Evolutionary conservation across 2,888 invertebrate genomes (phyloP), one percentile per base, ranked within the genome.

Genomic region (Acleris cristana): DNA sequence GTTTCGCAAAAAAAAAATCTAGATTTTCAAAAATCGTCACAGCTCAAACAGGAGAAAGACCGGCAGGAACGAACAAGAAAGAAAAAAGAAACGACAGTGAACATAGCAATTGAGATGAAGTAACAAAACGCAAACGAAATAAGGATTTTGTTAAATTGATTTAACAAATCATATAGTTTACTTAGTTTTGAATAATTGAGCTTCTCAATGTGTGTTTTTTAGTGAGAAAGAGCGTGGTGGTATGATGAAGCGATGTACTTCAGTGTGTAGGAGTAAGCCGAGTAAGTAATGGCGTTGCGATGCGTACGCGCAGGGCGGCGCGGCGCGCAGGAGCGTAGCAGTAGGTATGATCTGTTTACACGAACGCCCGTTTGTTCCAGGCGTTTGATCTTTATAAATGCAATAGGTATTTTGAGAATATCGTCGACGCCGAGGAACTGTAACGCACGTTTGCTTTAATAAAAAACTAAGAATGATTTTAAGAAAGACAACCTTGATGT

Each of bases 311-410:
- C 62, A 55, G 69, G 53, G 70, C 71, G 69, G 69, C 66, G 21
- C 64, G 12, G 34, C 64, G 71, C 70, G 72, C 68, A 69, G 74
- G 68, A 75, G 56, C 73, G 71, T 71, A 26, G 70, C 72, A 73
- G 72, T 73, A 73, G 75, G 84, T 84, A 85, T 85, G 89, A 88
- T 88, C 77, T 92, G 91, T 92, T 92, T 92, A 92, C 90, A 91
- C 69, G 79, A 89, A 84, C 84, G 84, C 87, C 78, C 89, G 91
- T 89, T 90, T 89, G 89, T 89, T 86, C 86, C 70, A 81, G 76
- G 71, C 90, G 89, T 92, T 92, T 92, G 92, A 92, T 92, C 92
- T 92, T 90, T 91, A 87, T 90, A 90, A 90, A 91, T 90, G 91
- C 89, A 88, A 90, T 89, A 90, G 90, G 90, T 90, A 90, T 92